Percentiles rank a stretch among this genome's conserved stretches.
phyloP scores from a whole-genome alignment of 1,140 invertebrate species.

The Drosophila persimilis region DNA sequence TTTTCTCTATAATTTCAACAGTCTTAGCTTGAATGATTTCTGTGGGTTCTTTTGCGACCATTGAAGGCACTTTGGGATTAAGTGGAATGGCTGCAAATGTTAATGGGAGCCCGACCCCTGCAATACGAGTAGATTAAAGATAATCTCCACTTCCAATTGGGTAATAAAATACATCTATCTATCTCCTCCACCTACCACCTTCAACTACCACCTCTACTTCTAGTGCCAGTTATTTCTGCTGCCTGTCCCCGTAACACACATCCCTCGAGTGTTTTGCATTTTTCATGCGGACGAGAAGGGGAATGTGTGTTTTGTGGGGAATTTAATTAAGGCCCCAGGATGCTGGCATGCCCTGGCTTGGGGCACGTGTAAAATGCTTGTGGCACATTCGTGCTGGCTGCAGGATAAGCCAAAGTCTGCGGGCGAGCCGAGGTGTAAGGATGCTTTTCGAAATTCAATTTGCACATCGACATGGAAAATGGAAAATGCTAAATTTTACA shows the following conservation, averaged over 20 bases:
- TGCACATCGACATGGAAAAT: background rate
- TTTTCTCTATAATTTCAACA: too few relatives aligned
- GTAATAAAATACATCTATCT: too few relatives aligned
- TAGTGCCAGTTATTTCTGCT: too few relatives aligned
- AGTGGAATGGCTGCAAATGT: too few relatives aligned
- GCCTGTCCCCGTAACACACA: conserved; percentile 6
- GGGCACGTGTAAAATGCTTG: conserved; percentile 35
- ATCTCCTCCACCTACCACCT: too few relatives aligned
- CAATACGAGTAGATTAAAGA: too few relatives aligned
- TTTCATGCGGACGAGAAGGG: conserved; percentile 30
- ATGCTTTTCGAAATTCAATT: background rate
- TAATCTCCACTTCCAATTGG: too few relatives aligned
- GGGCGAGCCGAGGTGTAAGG: background rate
- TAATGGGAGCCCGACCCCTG: too few relatives aligned
- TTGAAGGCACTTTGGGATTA: too few relatives aligned
- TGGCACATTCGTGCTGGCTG: conserved; percentile 6
- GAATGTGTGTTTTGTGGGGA: conserved; percentile 19
- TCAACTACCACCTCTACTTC: too few relatives aligned
- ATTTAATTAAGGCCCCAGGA: conserved; percentile 44
- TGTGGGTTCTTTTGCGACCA: too few relatives aligned
- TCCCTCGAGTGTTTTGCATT: conserved; percentile 42
- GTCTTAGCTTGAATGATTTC: too few relatives aligned
- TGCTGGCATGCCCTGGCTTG: conserved; percentile 4
- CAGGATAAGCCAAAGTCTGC: conserved; percentile 1
- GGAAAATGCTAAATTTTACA: background rate